A percentile compares a stretch with the other conserved stretches of the same genome.
These are phyloP conservation scores for Oriolus oriolus DNA, from an alignment of 2,113 vertebrate species.

Conservation along the genomic window DNA sequence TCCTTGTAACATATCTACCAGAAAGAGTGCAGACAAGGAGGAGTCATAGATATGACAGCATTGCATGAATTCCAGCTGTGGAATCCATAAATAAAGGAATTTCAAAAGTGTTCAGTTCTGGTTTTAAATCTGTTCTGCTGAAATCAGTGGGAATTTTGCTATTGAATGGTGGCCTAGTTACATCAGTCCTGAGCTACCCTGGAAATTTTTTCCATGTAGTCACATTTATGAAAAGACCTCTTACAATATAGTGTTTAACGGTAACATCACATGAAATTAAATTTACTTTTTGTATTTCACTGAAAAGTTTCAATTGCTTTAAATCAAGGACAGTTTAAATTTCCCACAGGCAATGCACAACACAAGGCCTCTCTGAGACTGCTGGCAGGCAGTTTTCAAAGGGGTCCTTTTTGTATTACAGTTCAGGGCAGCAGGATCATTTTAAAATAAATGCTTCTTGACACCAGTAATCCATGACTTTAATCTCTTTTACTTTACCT, in stretches of 20 bases:
- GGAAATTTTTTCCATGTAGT: not conserved
- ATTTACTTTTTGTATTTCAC: not conserved
- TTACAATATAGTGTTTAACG: not conserved
- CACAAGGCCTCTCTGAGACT: not conserved
- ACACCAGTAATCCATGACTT: slow-evolving; percentile 1
- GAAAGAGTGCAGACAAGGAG: not conserved
- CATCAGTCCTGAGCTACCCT: not conserved
- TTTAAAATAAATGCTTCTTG: slow-evolving; percentile 45
- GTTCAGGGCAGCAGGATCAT: not conserved
- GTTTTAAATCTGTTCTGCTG: not conserved
- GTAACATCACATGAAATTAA: not conserved
- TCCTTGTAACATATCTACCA: not conserved
- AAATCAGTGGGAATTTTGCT: not conserved
- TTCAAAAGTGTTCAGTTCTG: not conserved
- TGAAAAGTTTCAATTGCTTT: not conserved
- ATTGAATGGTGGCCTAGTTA: not conserved
- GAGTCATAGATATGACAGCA: not conserved
- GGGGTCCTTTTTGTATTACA: not conserved
- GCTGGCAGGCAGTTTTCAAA: slow-evolving; percentile 10
- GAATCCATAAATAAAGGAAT: not conserved
- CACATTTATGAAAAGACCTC: not conserved
- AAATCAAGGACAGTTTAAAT: slow-evolving; percentile 11
- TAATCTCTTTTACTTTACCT: slow-evolving; percentile 6
- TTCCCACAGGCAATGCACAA: not conserved
- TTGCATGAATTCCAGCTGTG: not conserved